Conservation (phyloP, 2,797 vertebrate genomes). For the Vipera latastei region DNA sequence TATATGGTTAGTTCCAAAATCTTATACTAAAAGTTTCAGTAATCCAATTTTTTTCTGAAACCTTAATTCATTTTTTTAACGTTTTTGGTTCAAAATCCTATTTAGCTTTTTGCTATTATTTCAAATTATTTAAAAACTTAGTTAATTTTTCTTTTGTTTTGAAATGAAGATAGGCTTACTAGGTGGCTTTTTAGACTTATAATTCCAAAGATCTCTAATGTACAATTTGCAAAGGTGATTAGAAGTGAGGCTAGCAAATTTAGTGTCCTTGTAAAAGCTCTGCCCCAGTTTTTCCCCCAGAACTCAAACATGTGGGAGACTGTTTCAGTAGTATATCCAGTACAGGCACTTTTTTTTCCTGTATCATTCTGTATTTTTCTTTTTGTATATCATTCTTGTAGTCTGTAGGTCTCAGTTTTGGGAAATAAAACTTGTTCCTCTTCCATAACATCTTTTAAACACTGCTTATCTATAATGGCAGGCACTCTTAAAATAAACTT, state of each 20-base stretch:
- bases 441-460: no score
- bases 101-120: not conserved
- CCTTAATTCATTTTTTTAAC: not conserved
- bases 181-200: not conserved
- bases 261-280: not conserved
- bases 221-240: not conserved
- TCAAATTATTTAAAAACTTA: not conserved
- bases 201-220: not conserved
- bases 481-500: no score
- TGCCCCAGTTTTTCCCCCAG: not conserved
- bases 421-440: no score
- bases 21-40: not conserved
- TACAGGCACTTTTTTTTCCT: no score
- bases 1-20: not conserved
- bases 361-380: no score
- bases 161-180: not conserved
- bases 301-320: not conserved
- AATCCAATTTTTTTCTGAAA: not conserved
- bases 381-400: no score
- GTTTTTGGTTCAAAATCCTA: not conserved
- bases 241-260: not conserved
- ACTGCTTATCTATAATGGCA: no score
- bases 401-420: no score
- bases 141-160: not conserved
- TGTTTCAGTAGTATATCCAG: no score